Percentiles rank a stretch among this genome's conserved stretches.
Conservation (phyloP, 2,797 vertebrate genomes). For the Tamandua tetradactyla region DNA sequence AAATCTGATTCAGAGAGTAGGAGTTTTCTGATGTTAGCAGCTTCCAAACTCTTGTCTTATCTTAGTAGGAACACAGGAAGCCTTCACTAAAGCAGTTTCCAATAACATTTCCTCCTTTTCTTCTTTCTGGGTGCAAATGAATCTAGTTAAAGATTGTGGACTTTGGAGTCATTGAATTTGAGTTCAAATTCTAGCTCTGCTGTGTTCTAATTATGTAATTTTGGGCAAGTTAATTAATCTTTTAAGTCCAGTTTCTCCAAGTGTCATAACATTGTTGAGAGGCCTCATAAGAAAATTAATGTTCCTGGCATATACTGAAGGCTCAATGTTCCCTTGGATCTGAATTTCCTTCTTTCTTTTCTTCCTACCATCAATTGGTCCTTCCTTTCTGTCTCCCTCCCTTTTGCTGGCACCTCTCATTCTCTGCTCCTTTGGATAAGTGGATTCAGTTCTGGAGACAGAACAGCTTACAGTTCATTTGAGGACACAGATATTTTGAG, state of each 20-base stretch:
- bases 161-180: slow-evolving; percentile 45
- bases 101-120: background rate
- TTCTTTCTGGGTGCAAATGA: background rate
- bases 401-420: slow-evolving; percentile 53
- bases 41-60: background rate
- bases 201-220: slow-evolving; percentile 1
- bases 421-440: slow-evolving; percentile 34
- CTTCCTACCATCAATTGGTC: background rate
- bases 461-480: slow-evolving; percentile 71
- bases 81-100: background rate
- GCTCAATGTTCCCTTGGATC: slow-evolving; percentile 44
- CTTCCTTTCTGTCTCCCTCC: slow-evolving; percentile 39
- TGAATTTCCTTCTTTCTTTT: slow-evolving; percentile 39
- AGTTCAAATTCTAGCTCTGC: slow-evolving; percentile 38
- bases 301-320: background rate
- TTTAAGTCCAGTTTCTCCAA: background rate
- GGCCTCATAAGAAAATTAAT: background rate
- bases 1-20: background rate
- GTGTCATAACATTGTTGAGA: background rate
- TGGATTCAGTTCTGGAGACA: slow-evolving; percentile 70
- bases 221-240: slow-evolving; percentile 20
- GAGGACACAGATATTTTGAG: slow-evolving; percentile 78
- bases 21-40: slow-evolving; percentile 1
- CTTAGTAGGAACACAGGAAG: background rate
- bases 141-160: background rate